Percentiles rank a stretch among this genome's conserved stretches.
These are phyloP conservation scores for Aleiodes sp. DNA, from an alignment of 1,140 invertebrate genomes.

Conservation along the genomic window DNA sequence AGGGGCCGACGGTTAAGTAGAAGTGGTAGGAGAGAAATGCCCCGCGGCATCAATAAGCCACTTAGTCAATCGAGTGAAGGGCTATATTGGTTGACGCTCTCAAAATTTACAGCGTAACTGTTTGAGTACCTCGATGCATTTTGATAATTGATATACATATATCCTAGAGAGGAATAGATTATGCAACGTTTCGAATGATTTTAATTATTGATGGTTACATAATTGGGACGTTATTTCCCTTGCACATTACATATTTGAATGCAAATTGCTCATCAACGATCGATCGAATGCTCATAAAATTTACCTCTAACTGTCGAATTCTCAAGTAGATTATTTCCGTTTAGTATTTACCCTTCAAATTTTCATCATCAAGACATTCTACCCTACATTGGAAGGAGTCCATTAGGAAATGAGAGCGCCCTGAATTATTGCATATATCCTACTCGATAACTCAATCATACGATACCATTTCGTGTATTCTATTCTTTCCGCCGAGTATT, in stretches of 20 bases:
- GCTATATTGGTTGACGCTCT: conserved; percentile 5
- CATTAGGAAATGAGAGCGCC: conserved; percentile 32
- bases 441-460: conserved; percentile 18
- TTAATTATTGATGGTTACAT: too few species aligned
- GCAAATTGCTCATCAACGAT: too few species aligned
- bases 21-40: background rate
- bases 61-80: conserved; percentile 29
- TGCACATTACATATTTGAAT: too few species aligned
- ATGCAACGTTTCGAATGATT: too few species aligned
- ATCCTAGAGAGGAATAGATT: too few species aligned
- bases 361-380: conserved; percentile 19
- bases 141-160: conserved; percentile 24
- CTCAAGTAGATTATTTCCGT: conserved; percentile 36
- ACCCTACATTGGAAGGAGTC: background rate
- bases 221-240: too few species aligned
- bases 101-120: conserved; percentile 19
- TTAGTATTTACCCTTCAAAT: conserved; percentile 25
- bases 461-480: background rate
- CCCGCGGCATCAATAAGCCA: conserved; percentile 25
- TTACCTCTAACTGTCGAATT: background rate
- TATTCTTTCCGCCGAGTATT: conserved; percentile 38
- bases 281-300: conserved; percentile 6
- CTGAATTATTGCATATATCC: conserved; percentile 8
- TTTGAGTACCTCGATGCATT: conserved; percentile 19
- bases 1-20: too few species aligned